Percentiles rank a stretch among this genome's conserved stretches.
Evolutionary conservation across 2,888 invertebrate species (phyloP).

Genomic region (Rhagonycha fulva): DNA sequence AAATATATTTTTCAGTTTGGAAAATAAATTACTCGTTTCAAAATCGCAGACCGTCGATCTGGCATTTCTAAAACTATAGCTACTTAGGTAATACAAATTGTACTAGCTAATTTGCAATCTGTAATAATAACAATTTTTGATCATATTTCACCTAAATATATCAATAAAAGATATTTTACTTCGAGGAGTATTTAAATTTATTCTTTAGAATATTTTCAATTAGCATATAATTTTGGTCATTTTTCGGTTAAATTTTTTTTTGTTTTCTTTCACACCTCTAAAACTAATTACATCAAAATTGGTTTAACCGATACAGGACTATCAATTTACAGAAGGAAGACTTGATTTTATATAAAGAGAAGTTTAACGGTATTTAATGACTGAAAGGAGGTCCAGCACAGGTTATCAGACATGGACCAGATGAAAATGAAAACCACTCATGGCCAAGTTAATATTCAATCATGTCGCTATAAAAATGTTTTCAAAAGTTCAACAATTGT

Average conservation of each 20-base stretch:
- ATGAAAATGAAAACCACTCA: not conserved
- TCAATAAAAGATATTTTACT: not conserved
- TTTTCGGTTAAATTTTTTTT: not conserved
- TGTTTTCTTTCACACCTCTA: not conserved
- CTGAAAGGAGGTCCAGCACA: not conserved
- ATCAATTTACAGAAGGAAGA: not conserved
- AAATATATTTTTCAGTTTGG: not conserved
- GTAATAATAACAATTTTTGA: not conserved
- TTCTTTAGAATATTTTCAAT: not conserved
- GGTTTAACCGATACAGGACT: not conserved
- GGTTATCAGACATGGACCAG: not conserved
- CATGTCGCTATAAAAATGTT: not conserved
- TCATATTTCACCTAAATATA: not conserved
- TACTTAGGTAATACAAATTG: not conserved
- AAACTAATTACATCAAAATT: not conserved
- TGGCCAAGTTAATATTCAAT: not conserved
- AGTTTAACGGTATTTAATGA: not conserved
- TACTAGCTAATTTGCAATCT: not conserved
- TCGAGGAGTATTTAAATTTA: not conserved
- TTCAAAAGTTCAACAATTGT: not conserved
- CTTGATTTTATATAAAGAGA: not conserved
- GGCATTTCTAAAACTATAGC: conserved; percentile 33
- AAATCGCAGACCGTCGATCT: conserved; percentile 52
- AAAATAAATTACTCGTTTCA: conserved; percentile 40
- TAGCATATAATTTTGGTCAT: not conserved